These are phyloP conservation scores for Teleogryllus oceanicus DNA, from an alignment of 2,888 invertebrate genomes.

Conservation along the genomic window DNA sequence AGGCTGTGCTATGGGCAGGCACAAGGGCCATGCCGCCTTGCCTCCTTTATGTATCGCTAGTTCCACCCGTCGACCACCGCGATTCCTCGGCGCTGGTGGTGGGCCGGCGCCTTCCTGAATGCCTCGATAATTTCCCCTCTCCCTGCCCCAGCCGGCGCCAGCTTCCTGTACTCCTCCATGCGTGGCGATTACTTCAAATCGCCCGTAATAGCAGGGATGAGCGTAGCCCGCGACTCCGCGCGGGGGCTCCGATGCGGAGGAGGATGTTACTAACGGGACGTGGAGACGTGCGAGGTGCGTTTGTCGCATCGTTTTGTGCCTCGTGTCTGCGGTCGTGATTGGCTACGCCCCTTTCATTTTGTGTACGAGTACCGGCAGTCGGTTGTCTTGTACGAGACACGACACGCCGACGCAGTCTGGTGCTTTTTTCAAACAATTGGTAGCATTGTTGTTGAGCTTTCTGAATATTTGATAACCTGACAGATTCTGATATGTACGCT, in stretches of 20 bases:
- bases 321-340: constrained; percentile 64
- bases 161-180: not conserved
- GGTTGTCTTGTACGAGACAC: too few species aligned
- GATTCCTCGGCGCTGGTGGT: not conserved
- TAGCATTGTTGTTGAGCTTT: too few species aligned
- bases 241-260: not conserved
- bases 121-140: not conserved
- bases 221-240: not conserved
- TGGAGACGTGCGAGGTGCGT: not conserved
- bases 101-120: not conserved
- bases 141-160: not conserved
- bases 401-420: too few species aligned
- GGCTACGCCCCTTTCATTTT: constrained; percentile 63
- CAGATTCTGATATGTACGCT: too few species aligned
- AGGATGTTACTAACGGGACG: not conserved
- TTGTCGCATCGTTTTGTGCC: not conserved
- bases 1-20: too few species aligned
- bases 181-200: not conserved
- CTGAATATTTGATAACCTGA: too few species aligned
- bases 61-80: too few species aligned
- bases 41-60: too few species aligned
- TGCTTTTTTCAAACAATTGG: too few species aligned
- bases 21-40: too few species aligned
- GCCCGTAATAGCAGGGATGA: not conserved
- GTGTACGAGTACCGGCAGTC: too few species aligned